These are phyloP conservation scores for Pseudorectes ferrugineus DNA, from an alignment of 2,113 vertebrate species.

Conservation along the genomic window DNA sequence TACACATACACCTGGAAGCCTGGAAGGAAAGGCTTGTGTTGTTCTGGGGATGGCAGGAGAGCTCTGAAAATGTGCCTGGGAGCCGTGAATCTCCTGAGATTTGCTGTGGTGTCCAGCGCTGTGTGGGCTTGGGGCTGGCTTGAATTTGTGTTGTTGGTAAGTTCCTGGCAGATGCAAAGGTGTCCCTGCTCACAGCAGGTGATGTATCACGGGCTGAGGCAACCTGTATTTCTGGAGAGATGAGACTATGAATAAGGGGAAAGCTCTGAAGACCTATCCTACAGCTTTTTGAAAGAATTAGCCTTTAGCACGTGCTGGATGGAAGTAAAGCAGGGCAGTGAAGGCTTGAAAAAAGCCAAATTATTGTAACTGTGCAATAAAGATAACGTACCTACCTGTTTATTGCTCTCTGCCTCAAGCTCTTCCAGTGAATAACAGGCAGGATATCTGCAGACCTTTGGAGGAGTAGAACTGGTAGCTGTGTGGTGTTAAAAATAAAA, in stretches of 20 bases:
- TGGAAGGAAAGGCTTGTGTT: not conserved
- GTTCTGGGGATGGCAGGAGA: not conserved
- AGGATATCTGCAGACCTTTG: not conserved
- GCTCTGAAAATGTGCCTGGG: not conserved
- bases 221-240: not conserved
- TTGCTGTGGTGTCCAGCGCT: not conserved
- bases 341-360: not conserved
- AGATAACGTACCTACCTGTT: not conserved
- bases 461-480: not conserved
- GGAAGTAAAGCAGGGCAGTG: not conserved
- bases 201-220: not conserved
- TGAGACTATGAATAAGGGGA: not conserved
- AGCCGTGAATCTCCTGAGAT: not conserved
- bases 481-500: not conserved
- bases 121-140: not conserved
- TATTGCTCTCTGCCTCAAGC: not conserved
- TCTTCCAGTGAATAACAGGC: not conserved
- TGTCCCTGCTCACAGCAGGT: not conserved
- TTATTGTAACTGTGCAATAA: not conserved
- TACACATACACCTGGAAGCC: not conserved
- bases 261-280: not conserved
- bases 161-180: not conserved
- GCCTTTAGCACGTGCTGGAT: not conserved
- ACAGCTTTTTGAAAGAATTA: not conserved
- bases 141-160: not conserved